Base-by-base conservation (phyloP, 2,797 vertebrate genomes). In the Lacerta bilineata region DNA sequence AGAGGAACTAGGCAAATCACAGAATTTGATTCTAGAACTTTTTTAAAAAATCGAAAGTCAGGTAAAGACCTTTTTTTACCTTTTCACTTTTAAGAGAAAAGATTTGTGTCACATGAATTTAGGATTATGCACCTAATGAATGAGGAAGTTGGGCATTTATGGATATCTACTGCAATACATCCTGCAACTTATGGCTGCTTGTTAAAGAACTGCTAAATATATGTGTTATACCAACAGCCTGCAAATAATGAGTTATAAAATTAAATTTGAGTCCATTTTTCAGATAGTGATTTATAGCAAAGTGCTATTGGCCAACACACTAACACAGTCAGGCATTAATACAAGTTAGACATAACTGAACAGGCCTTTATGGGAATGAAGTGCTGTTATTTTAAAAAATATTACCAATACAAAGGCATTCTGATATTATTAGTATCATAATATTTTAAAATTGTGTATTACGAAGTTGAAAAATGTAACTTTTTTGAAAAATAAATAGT, bases 281-380 rank as follows among this genome's bases (percentile, higher is more conserved):
- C 91, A 94, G 95, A 96, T 95, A 92, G 93, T 97, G 96, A 97
- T 97, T 97, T 97, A 97, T 93, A 91, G 36, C 68, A 13, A 91
- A 96, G 93, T 96, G 97, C 96, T 97, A 97, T 96, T 94, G 94
- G 94, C 94, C 94, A 96, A 97, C 96, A 96, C 93, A 97, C 93
- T 95, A 93, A 93, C 93, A 95, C 96, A 96, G 96, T 94, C 89
- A 93, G 96, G 95, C 95, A 95, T 96, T 96, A 97, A 97, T 96
- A 96, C 91, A 95, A 95, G 96, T 95, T 96, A 96, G 96, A 95
- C 92, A 93, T 93, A 96, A 95, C 90, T 74, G 93, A 96, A 93
- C 93, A 93, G 91, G 94, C 90, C 94, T 96, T 96, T 94, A 96
- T 96, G 95, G 94, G 95, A 95, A 97, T 97, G 95, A 96, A 97